Evolutionary conservation across 2,888 invertebrate genomes (phyloP), one percentile per base, ranked within the genome.

Genomic region (Steinernema hermaphroditum): DNA sequence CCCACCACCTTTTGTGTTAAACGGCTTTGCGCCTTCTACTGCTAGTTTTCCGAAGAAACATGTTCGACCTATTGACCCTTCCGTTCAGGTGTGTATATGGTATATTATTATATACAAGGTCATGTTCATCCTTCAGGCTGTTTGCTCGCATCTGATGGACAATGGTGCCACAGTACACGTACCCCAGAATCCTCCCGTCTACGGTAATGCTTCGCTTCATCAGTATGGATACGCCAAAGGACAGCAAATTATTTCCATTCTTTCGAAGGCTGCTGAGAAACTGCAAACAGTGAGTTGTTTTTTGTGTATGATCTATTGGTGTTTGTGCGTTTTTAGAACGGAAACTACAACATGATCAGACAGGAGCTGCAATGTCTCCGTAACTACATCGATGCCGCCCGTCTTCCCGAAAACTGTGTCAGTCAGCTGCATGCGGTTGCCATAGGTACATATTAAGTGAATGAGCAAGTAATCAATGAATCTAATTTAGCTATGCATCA

Each of bases 31-130:
- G 46, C 46, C 16, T 19, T 46, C 46, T n/a, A 46, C 46, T 4
- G 22, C 46, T 46, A 46, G 4, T 16, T n/a, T 46, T 46, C 46
- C 46, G 46, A 46, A 46, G 46, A 46, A 46, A n/a, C 46, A 46
- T 16, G 6, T 16, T 16, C 46, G 46, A 4, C 46, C 46, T 4
- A 16, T 46, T n/a, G 46, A 46, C 16, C 46, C 46, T 16, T 46
- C 46, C 9, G 16, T 46, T 19, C 46, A 46, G 46, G 46, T 46
- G 6, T 46, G 46, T n/a, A n/a, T n/a, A n/a, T n/a, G n/a, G n/a
- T n/a, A n/a, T n/a, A n/a, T n/a, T n/a, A n/a, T n/a, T n/a, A n/a
- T n/a, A n/a, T n/a, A n/a, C n/a, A n/a, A n/a, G n/a, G n/a, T n/a
- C n/a, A n/a, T n/a, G n/a, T n/a, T n/a, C n/a, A n/a, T n/a, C n/a